phyloP scores from a whole-genome alignment of 2,888 invertebrate genomes.

The Conchocele bisecta region DNA sequence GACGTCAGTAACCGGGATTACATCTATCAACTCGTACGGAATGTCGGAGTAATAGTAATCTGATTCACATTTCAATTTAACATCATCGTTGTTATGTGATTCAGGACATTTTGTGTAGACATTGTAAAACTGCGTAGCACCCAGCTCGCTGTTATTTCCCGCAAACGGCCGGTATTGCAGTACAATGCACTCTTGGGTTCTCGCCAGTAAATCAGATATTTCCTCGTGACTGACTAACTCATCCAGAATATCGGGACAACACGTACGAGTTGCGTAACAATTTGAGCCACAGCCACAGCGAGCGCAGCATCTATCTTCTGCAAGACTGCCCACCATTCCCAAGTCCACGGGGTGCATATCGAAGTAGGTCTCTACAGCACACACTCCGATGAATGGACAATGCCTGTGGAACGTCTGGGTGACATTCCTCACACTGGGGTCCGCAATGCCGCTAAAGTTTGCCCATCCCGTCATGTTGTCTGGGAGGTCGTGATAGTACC shows the following conservation, averaged over 20 bases:
- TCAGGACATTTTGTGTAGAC: conserved; percentile 16
- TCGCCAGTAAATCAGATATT: neutral
- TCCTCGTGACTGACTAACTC: neutral
- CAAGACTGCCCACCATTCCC: too few relatives aligned
- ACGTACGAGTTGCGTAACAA: neutral
- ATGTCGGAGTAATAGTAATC: conserved; percentile 24
- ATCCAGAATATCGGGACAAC: conserved; percentile 18
- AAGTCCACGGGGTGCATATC: too few relatives aligned
- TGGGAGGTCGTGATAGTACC: too few relatives aligned
- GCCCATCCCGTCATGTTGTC: too few relatives aligned
- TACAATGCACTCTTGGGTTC: conserved; percentile 2
- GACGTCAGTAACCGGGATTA: conserved; percentile 13
- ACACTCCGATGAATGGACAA: too few relatives aligned
- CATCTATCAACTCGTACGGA: conserved; percentile 2
- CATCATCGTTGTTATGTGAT: neutral
- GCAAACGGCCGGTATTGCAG: conserved; percentile 5
- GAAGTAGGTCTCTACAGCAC: too few relatives aligned
- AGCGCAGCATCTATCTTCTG: conserved; percentile 19
- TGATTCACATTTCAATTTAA: conserved; percentile 5
- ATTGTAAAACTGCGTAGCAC: conserved; percentile 13
- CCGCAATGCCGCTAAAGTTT: too few relatives aligned
- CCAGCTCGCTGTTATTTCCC: neutral
- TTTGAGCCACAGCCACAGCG: conserved; percentile 3
- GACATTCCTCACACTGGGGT: too few relatives aligned
- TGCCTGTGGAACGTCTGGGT: too few relatives aligned